These are phyloP conservation scores for Myotis findleyi DNA, from an alignment of 2,797 vertebrate genomes.

Conservation along the genomic window DNA sequence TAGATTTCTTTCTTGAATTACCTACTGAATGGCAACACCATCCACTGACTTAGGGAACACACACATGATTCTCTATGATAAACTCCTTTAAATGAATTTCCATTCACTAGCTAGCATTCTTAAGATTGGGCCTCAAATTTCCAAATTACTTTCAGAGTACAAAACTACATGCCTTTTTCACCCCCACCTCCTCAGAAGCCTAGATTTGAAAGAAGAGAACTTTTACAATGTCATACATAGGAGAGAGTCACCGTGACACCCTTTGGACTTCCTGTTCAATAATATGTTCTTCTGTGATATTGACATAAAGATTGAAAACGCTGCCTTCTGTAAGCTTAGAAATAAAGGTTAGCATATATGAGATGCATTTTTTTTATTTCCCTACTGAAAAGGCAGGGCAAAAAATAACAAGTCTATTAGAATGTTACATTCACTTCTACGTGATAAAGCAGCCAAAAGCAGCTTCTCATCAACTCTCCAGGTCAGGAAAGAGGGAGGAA, in stretches of 20 bases:
- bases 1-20: background rate
- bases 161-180: background rate
- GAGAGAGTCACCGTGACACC: background rate
- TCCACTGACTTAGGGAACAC: background rate
- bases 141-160: background rate
- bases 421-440: constrained; percentile 62
- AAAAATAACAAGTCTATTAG: background rate
- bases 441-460: constrained; percentile 10
- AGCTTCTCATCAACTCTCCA: background rate
- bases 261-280: constrained; percentile 69
- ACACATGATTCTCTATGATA: background rate
- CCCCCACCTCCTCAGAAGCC: background rate
- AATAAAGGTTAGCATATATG: constrained; percentile 70
- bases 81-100: background rate
- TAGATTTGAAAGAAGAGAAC: constrained; percentile 1
- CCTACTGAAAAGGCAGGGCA: constrained; percentile 52
- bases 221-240: background rate
- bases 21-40: background rate
- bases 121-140: background rate
- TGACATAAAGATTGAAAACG: constrained; percentile 73
- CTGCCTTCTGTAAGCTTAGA: constrained; percentile 68
- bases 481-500: background rate
- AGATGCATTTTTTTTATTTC: constrained; percentile 69
- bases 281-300: constrained; percentile 69
- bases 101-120: background rate